A percentile compares a stretch with the other conserved stretches of the same genome.
Evolutionary conservation across 2,113 vertebrate species (phyloP).

Genomic region (Pipra filicauda): DNA sequence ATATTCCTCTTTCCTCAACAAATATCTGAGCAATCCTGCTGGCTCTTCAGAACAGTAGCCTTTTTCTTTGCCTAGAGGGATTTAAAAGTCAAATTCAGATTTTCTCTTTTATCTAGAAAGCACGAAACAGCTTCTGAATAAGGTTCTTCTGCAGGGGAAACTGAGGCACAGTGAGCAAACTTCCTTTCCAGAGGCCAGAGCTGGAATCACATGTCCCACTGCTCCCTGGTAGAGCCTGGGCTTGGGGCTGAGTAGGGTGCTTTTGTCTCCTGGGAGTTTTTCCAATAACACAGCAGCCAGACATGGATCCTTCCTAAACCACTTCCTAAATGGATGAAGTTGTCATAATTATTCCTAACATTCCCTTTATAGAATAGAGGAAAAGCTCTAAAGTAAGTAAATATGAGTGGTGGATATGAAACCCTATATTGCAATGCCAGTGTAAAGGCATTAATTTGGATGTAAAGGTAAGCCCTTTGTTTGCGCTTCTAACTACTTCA

Average conservation of each 20-base stretch:
- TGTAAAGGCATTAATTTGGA: background rate
- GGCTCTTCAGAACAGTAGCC: background rate
- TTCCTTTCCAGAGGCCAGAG: too few relatives aligned
- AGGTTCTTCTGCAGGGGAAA: too few relatives aligned
- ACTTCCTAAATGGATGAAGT: background rate
- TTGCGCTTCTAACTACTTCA: background rate
- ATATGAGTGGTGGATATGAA: background rate
- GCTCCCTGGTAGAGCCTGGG: background rate
- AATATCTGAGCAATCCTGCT: background rate
- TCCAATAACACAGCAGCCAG: fast-evolving
- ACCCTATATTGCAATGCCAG: background rate
- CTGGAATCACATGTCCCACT: too few relatives aligned
- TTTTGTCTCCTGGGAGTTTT: background rate
- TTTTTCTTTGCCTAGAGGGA: background rate
- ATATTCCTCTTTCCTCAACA: background rate
- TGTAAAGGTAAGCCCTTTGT: fast-evolving
- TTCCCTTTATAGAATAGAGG: background rate
- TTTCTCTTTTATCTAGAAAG: too few relatives aligned
- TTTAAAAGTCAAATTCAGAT: too few relatives aligned
- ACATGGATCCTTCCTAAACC: background rate
- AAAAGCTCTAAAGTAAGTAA: background rate
- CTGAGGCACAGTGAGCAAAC: too few relatives aligned
- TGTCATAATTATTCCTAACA: background rate
- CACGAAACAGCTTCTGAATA: too few relatives aligned
- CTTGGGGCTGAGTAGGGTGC: background rate